phyloP scores from a whole-genome alignment of 2,888 invertebrate species.

The Agrochola circellaris region DNA sequence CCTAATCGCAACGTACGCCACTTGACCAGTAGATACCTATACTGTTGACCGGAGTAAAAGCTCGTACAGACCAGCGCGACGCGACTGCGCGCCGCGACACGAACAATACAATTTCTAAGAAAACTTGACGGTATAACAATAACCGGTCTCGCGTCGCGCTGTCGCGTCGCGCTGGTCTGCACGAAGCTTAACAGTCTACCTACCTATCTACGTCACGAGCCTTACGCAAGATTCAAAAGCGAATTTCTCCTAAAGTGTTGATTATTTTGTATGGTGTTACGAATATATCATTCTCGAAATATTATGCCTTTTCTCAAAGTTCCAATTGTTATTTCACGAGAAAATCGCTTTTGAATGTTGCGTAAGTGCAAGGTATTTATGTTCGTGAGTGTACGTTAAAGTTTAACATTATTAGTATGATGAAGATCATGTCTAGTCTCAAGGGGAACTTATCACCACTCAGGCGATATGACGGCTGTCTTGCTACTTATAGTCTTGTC shows the following conservation, averaged over 20 bases:
- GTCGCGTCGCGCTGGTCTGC: too few relatives aligned
- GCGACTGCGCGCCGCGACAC: too few relatives aligned
- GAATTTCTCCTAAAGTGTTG: neutral
- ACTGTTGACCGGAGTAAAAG: neutral
- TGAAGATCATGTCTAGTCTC: neutral
- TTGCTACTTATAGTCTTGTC: neutral
- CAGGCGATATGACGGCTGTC: neutral
- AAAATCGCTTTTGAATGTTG: neutral
- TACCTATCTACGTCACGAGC: neutral
- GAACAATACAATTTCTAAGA: too few relatives aligned
- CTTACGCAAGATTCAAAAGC: neutral
- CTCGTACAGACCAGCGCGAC: too few relatives aligned
- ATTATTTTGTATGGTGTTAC: neutral
- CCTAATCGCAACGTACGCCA: neutral
- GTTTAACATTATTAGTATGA: neutral
- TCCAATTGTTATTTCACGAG: neutral
- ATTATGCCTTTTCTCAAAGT: neutral
- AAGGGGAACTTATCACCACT: neutral
- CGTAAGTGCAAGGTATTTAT: neutral
- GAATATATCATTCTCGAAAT: neutral
- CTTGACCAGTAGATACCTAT: neutral
- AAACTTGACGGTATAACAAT: too few relatives aligned
- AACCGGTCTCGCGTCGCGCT: too few relatives aligned
- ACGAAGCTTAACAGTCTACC: too few relatives aligned
- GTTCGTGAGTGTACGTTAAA: neutral